These are phyloP conservation scores for Globia sparganii DNA, from an alignment of 2,888 invertebrate genomes.

Conservation along the genomic window DNA sequence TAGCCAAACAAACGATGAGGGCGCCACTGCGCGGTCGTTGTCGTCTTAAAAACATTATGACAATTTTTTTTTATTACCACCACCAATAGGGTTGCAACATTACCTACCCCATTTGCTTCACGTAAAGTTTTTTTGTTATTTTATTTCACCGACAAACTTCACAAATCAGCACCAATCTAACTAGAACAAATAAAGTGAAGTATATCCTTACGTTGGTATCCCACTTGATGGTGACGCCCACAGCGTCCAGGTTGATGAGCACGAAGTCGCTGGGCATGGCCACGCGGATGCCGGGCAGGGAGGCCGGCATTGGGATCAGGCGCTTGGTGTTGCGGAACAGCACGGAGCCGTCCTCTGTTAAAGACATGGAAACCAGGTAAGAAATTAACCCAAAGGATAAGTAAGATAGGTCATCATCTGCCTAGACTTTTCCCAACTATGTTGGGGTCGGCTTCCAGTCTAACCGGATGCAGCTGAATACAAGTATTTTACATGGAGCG, in stretches of 20 bases:
- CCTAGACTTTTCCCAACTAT: no score
- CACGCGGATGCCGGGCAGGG: conserved; percentile 93
- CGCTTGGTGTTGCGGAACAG: conserved; percentile 89
- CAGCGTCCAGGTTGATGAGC: conserved; percentile 92
- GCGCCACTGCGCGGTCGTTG: no score
- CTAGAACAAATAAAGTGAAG: conserved; percentile 22
- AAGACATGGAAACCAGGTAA: neutral
- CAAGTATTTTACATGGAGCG: no score
- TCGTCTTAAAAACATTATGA: neutral
- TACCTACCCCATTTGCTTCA: no score
- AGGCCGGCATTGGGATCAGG: conserved; percentile 92
- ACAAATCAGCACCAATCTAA: conserved; percentile 13
- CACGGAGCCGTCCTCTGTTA: conserved; percentile 89
- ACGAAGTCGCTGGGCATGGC: conserved; percentile 93
- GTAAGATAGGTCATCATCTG: fast-evolving
- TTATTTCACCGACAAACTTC: neutral
- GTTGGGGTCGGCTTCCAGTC: no score
- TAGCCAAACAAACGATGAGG: no score
- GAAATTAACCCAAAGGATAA: neutral
- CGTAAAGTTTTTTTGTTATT: neutral
- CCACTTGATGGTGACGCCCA: conserved; percentile 94
- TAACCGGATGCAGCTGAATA: no score
- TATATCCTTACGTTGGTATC: conserved; percentile 91
- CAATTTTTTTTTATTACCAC: neutral
- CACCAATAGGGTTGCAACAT: neutral